These are phyloP conservation scores for Limanda limanda DNA, from an alignment of 2,113 vertebrate genomes.

Conservation along the genomic window DNA sequence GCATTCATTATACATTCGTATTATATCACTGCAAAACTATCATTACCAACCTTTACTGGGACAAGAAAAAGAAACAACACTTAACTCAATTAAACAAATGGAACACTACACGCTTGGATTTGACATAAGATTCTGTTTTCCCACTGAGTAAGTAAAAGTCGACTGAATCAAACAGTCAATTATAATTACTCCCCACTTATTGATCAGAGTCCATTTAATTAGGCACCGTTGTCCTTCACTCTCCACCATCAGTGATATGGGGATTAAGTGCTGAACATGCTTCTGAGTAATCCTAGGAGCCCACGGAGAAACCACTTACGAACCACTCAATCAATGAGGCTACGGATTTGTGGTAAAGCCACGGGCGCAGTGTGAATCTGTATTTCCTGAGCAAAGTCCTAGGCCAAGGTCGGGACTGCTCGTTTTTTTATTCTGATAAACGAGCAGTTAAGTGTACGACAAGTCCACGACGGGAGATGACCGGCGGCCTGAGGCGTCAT, in stretches of 20 bases:
- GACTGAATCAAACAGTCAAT: constrained; percentile 56
- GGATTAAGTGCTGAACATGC: constrained; percentile 78
- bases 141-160: constrained; percentile 32
- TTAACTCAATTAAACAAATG: neutral
- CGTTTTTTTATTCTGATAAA: constrained; percentile 24
- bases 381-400: constrained; percentile 57
- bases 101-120: neutral
- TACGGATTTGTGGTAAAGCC: constrained; percentile 74
- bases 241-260: constrained; percentile 62
- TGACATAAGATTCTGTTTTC: constrained; percentile 21
- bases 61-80: no score
- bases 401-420: constrained; percentile 56
- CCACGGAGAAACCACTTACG: constrained; percentile 69
- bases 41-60: no score
- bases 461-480: neutral
- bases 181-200: constrained; percentile 64
- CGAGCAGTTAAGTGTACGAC: neutral
- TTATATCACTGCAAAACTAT: no score
- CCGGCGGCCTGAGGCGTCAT: neutral
- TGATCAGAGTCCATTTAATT: constrained; percentile 80
- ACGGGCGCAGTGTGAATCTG: constrained; percentile 47
- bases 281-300: constrained; percentile 71
- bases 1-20: no score
- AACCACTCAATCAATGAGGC: constrained; percentile 76
- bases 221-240: constrained; percentile 61